phyloP scores from a whole-genome alignment of 2,113 vertebrate species.

The Bagarius yarrelli region DNA sequence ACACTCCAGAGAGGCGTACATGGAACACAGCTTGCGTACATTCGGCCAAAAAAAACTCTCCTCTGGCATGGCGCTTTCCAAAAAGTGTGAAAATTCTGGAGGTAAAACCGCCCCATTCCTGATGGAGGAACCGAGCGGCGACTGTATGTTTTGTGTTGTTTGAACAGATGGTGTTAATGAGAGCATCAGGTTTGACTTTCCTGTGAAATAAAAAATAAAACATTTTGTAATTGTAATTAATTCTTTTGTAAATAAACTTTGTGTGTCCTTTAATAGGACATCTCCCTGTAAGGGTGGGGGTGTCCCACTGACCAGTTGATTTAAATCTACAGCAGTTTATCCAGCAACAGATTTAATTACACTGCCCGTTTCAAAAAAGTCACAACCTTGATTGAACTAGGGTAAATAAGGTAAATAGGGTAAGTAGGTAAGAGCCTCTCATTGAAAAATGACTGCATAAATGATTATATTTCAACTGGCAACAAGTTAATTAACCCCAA shows the following conservation, averaged over 20 bases:
- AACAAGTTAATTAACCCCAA: too few species aligned
- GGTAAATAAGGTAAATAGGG: too few species aligned
- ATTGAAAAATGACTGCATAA: too few species aligned
- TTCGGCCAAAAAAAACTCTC: conserved; percentile 86
- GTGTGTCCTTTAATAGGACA: neutral
- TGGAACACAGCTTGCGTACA: conserved; percentile 79
- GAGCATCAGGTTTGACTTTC: conserved; percentile 59
- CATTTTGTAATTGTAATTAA: neutral
- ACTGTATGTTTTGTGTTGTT: conserved; percentile 11
- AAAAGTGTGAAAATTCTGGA: conserved; percentile 20
- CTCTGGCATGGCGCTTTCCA: conserved; percentile 57
- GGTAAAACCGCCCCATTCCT: conserved; percentile 15
- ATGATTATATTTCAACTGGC: too few species aligned
- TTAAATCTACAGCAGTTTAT: too few species aligned
- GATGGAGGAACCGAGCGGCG: conserved; percentile 12
- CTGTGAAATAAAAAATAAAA: conserved; percentile 57
- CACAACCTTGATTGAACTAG: too few species aligned
- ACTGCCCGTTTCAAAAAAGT: too few species aligned
- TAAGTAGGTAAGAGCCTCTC: too few species aligned
- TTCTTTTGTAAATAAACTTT: neutral
- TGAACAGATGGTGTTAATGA: conserved; percentile 52
- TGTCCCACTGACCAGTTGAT: too few species aligned
- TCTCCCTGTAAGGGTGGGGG: too few species aligned
- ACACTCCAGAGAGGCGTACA: conserved; percentile 59
- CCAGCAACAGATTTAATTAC: too few species aligned